Evolutionary conservation across 2,113 vertebrate genomes (phyloP).

Genomic region (Carlito syrichta): DNA sequence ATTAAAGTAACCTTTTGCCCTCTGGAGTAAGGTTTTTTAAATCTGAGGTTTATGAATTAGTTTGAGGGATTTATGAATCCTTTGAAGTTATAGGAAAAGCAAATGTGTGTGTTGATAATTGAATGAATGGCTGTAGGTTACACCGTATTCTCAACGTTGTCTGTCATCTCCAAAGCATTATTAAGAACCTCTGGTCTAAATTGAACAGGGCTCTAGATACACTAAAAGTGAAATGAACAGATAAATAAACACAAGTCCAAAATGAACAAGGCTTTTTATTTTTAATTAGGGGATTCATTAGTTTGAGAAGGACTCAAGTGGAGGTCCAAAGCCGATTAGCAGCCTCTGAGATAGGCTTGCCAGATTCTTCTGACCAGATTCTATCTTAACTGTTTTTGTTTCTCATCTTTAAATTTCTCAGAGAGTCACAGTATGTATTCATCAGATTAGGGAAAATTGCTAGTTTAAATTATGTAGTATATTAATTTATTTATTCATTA

Average conservation of each 20-base stretch:
- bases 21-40: constrained; percentile 14
- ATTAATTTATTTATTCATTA: background rate
- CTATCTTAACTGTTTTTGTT: background rate
- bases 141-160: background rate
- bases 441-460: background rate
- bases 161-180: background rate
- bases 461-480: background rate
- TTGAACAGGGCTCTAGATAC: background rate
- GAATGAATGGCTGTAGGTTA: background rate
- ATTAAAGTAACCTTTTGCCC: background rate
- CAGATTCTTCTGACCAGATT: background rate
- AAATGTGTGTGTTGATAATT: background rate
- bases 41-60: background rate
- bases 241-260: background rate
- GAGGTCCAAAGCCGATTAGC: background rate
- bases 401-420: constrained; percentile 34
- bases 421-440: background rate
- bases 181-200: background rate
- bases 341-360: background rate
- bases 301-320: background rate
- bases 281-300: constrained; percentile 23
- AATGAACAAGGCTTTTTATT: constrained; percentile 15
- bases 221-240: no score
- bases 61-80: background rate
- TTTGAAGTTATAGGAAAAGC: background rate